Percentiles rank a stretch among this genome's conserved stretches.
Conservation (phyloP, 2,888 invertebrate species). For the Agrilus cyanescens region DNA sequence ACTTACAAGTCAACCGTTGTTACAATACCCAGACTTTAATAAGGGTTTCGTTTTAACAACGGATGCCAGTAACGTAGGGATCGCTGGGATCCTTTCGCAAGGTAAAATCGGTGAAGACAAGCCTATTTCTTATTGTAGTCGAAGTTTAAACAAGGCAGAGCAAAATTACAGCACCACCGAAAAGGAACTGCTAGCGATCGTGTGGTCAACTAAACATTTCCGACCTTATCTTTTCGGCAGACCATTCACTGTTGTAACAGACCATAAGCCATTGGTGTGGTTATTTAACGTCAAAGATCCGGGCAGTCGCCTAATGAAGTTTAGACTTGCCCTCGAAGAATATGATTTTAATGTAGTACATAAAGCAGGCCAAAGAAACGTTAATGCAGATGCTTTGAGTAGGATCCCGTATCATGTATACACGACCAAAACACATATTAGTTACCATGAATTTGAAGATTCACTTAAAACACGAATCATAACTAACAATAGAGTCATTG, state of each 20-base stretch:
- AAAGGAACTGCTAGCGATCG: slow-evolving; percentile 27
- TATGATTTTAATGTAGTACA: too few species aligned
- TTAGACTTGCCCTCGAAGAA: slow-evolving; percentile 23
- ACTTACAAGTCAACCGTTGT: slow-evolving; percentile 9
- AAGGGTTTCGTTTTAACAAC: too few species aligned
- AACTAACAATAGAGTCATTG: too few species aligned
- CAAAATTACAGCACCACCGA: slow-evolving; percentile 28
- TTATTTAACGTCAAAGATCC: slow-evolving; percentile 25
- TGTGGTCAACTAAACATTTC: slow-evolving; percentile 27
- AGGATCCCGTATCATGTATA: slow-evolving; percentile 9
- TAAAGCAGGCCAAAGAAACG: slow-evolving; percentile 20
- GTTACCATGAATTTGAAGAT: slow-evolving; percentile 9
- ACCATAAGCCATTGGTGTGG: too few species aligned
- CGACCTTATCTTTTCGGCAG: slow-evolving; percentile 29
- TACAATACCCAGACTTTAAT: too few species aligned
- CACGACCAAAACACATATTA: neutral
- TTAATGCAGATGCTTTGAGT: slow-evolving; percentile 22
- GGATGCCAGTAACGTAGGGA: too few species aligned
- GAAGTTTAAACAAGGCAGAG: too few species aligned
- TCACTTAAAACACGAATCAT: too few species aligned
- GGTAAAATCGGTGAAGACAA: too few species aligned
- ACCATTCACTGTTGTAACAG: too few species aligned
- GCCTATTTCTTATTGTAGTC: too few species aligned
- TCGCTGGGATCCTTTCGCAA: slow-evolving; percentile 21
- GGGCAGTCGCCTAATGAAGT: slow-evolving; percentile 20